phyloP scores from a whole-genome alignment of 2,113 vertebrate species.

The Pelecanoides urinatrix region DNA sequence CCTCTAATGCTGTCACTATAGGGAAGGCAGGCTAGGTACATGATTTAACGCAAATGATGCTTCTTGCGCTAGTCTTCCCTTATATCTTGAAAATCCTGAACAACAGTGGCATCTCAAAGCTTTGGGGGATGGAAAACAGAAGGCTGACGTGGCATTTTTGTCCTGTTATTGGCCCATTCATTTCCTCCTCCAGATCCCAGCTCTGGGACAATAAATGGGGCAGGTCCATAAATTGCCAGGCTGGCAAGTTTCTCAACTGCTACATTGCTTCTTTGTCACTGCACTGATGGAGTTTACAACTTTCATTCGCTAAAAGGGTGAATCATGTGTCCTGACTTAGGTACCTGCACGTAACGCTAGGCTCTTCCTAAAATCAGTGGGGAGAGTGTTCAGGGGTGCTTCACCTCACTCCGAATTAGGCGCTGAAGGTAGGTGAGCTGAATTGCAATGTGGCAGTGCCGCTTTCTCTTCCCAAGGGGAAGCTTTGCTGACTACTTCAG shows the following conservation, averaged over 20 bases:
- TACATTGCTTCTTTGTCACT: background rate
- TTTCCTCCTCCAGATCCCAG: background rate
- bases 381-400: background rate
- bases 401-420: background rate
- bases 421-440: background rate
- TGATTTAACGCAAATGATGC: background rate
- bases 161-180: background rate
- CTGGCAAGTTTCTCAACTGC: background rate
- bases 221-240: background rate
- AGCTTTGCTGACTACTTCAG: background rate
- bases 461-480: background rate
- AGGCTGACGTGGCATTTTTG: background rate
- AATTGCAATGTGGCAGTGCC: background rate
- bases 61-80: background rate
- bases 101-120: background rate
- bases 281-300: background rate
- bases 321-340: background rate
- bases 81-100: background rate
- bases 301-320: background rate
- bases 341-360: background rate
- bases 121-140: background rate
- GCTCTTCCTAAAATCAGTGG: background rate
- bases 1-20: background rate
- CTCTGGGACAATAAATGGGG: background rate
- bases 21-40: background rate